These are phyloP conservation scores for Erythrolamprus reginae DNA, from an alignment of 2,113 vertebrate genomes.

Conservation along the genomic window DNA sequence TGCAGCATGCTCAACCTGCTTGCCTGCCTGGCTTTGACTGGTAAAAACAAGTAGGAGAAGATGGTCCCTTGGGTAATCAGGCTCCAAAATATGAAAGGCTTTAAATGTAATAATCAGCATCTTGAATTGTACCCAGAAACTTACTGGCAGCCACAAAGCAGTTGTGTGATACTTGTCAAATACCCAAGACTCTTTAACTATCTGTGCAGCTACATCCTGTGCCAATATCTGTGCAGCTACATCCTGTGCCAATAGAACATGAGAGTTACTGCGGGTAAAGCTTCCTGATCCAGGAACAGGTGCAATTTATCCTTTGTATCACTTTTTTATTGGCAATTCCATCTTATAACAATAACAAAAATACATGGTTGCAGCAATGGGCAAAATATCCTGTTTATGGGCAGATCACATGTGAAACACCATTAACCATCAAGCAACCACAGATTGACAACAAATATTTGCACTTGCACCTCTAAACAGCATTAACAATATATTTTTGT, in stretches of 20 bases:
- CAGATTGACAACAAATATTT: neutral
- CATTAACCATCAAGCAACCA: neutral
- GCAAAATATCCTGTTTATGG: neutral
- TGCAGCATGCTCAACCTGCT: neutral
- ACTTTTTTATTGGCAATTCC: neutral
- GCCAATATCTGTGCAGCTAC: neutral
- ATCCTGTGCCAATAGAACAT: too few species aligned
- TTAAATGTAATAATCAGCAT: neutral
- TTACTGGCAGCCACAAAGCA: neutral
- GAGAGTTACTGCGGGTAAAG: neutral
- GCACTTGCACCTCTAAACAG: neutral
- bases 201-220: neutral
- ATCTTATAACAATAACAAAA: neutral
- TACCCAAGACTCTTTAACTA: neutral
- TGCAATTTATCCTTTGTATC: neutral
- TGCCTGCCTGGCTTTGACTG: neutral
- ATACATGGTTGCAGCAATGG: neutral
- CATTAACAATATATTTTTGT: neutral
- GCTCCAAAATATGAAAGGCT: neutral
- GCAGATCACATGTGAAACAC: neutral
- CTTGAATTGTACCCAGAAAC: neutral
- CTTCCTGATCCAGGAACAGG: neutral
- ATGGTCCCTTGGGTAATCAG: neutral
- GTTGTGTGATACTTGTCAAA: neutral
- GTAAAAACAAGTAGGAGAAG: neutral